phyloP scores from a whole-genome alignment of 2,113 vertebrate species.

The Sylvilagus bachmani region DNA sequence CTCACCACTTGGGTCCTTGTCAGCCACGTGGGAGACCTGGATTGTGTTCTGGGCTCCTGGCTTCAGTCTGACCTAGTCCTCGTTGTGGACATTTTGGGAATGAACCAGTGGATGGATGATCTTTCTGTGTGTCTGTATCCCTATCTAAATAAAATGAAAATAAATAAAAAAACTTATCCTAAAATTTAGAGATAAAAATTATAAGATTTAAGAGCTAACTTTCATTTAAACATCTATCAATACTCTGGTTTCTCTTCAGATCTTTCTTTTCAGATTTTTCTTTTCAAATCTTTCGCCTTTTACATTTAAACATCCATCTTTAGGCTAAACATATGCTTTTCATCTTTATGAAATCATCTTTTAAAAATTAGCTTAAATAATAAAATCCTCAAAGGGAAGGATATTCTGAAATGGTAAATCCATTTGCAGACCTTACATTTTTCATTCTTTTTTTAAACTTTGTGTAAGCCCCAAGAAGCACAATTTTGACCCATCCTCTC shows the following conservation, averaged over 20 bases:
- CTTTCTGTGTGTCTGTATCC: too few species aligned
- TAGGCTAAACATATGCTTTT: slow-evolving; percentile 25
- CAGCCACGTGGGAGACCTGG: too few species aligned
- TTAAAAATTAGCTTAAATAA: slow-evolving; percentile 72
- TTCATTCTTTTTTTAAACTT: neutral
- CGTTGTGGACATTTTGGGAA: too few species aligned
- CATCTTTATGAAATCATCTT: slow-evolving; percentile 54
- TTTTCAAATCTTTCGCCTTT: too few species aligned
- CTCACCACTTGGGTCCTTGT: too few species aligned
- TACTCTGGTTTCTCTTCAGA: too few species aligned
- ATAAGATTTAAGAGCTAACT: neutral
- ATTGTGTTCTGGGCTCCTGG: too few species aligned
- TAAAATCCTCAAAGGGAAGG: slow-evolving; percentile 63
- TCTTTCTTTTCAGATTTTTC: too few species aligned
- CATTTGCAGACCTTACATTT: neutral
- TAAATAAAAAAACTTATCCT: neutral
- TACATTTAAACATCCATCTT: neutral
- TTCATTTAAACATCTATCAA: slow-evolving; percentile 4
- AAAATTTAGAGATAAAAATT: slow-evolving; percentile 19
- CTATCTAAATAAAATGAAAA: too few species aligned
- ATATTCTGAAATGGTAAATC: slow-evolving; percentile 34
- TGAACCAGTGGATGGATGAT: too few species aligned
- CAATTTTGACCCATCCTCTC: neutral
- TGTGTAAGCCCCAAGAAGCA: neutral
- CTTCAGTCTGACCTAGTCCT: too few species aligned